Evolutionary conservation across 2,113 vertebrate species (phyloP).

Genomic region (Lagenorhynchus albirostris): DNA sequence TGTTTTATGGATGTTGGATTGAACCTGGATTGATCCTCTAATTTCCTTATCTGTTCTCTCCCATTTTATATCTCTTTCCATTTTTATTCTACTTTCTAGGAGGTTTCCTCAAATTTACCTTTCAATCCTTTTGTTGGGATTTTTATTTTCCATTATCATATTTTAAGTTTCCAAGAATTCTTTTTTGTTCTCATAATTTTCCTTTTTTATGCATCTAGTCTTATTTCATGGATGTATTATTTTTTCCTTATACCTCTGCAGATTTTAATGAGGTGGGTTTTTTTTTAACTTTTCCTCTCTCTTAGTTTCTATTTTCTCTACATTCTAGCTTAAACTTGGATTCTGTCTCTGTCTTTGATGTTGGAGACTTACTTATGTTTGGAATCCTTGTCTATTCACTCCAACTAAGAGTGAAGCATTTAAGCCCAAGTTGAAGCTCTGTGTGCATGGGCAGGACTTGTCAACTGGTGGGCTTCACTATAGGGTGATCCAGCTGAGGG

Average conservation of each 20-base stretch:
- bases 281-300: neutral
- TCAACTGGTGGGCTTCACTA: neutral
- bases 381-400: neutral
- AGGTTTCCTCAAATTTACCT: neutral
- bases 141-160: neutral
- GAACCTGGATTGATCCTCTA: neutral
- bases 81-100: neutral
- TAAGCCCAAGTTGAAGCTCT: neutral
- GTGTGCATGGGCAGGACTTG: neutral
- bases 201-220: neutral
- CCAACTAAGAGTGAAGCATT: neutral
- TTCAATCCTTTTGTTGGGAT: neutral
- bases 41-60: neutral
- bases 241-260: neutral
- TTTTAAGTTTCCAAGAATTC: neutral
- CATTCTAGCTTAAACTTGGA: neutral
- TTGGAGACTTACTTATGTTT: neutral
- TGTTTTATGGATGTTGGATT: neutral
- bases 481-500: neutral
- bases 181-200: neutral
- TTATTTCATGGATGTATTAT: neutral
- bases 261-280: neutral
- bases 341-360: neutral
- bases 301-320: neutral
- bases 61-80: neutral